A percentile compares a stretch with the other conserved stretches of the same genome.
Evolutionary conservation across 2,888 invertebrate genomes (phyloP).

Genomic region (Microchrysa polita): DNA sequence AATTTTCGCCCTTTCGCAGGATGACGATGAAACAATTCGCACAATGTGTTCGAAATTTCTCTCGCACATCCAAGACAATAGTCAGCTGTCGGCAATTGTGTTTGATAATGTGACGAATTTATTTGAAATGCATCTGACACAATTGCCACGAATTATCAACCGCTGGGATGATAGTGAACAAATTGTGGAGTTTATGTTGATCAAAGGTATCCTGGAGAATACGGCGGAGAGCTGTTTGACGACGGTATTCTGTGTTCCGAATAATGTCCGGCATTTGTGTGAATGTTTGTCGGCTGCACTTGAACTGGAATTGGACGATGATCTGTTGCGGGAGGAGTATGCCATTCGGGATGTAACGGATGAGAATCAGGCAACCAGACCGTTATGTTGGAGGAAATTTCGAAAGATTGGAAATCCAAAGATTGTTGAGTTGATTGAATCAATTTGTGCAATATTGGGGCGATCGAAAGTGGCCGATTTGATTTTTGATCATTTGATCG

Average conservation of each 20-base stretch:
- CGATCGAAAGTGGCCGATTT: conserved; percentile 67
- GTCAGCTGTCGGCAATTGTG: conserved; percentile 50
- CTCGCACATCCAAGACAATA: conserved; percentile 62
- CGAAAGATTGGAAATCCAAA: conserved; percentile 68
- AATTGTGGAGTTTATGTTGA: conserved; percentile 69
- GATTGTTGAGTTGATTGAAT: conserved; percentile 66
- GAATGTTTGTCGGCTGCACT: conserved; percentile 68
- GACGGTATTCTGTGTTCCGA: conserved; percentile 66
- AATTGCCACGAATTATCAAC: conserved; percentile 73
- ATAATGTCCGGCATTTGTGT: conserved; percentile 69
- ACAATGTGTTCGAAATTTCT: conserved; percentile 61
- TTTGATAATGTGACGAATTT: conserved; percentile 34
- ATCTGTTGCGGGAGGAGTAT: conserved; percentile 68
- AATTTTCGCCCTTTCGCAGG: conserved; percentile 74
- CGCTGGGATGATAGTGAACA: conserved; percentile 74
- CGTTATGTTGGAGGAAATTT: conserved; percentile 73
- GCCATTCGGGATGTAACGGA: conserved; percentile 55
- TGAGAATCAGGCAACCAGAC: conserved; percentile 62
- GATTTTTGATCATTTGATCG: conserved; percentile 71
- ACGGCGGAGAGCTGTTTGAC: conserved; percentile 69
- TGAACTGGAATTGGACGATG: conserved; percentile 65
- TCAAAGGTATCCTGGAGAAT: conserved; percentile 74
- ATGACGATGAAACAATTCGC: conserved; percentile 69
- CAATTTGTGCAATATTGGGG: conserved; percentile 69
- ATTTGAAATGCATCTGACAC: conserved; percentile 64